A percentile compares a stretch with the other conserved stretches of the same genome.
phyloP scores from a whole-genome alignment of 2,113 vertebrate genomes.

The Perca schrenkii region DNA sequence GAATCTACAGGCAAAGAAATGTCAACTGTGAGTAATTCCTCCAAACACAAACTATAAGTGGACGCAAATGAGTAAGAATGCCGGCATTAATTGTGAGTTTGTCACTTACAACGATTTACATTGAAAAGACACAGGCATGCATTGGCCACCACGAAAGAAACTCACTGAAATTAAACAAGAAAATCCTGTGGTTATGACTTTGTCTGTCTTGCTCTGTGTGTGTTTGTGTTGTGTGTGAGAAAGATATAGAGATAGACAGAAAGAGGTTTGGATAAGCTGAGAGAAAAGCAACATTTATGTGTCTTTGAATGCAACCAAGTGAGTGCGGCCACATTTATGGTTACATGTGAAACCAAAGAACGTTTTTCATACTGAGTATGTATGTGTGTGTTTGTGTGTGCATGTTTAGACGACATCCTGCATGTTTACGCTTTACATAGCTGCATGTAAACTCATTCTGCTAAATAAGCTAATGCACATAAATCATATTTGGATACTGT shows the following conservation, averaged over 20 bases:
- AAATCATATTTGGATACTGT: neutral
- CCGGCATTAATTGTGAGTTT: neutral
- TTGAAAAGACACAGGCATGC: neutral
- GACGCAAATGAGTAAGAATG: neutral
- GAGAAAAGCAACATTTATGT: neutral
- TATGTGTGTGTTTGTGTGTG: neutral
- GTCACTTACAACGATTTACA: neutral
- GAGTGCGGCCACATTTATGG: neutral
- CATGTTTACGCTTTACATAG: constrained; percentile 16
- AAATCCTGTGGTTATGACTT: neutral
- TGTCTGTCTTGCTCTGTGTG: neutral
- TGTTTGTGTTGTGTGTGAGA: neutral
- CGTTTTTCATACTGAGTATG: neutral
- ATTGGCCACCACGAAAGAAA: neutral
- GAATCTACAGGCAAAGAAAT: constrained; percentile 5
- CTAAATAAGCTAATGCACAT: neutral
- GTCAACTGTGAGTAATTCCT: neutral
- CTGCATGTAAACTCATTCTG: constrained; percentile 17
- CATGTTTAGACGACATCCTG: neutral
- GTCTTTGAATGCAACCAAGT: neutral
- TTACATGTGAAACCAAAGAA: neutral
- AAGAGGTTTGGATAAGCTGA: neutral
- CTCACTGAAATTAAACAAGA: neutral
- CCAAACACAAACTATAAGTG: neutral
- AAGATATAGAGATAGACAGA: neutral